Conservation (phyloP, 92 coral and sea anemone genomes). For the Bergia sp. region DNA sequence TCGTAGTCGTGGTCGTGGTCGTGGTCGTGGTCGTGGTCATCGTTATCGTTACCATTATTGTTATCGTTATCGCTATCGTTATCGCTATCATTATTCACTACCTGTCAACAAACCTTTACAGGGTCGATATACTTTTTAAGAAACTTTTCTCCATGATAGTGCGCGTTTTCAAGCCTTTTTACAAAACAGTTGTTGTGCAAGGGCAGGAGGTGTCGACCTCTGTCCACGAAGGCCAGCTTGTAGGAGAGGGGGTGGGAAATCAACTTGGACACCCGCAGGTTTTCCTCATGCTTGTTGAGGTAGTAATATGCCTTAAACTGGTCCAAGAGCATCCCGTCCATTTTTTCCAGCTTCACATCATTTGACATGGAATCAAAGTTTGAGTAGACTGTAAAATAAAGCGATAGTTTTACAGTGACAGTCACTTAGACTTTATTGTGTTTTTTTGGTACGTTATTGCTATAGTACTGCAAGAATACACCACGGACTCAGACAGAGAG, state of each 20-base stretch:
- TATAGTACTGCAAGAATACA: too few relatives aligned
- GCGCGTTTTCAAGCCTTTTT: conserved; percentile 51
- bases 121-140: conserved; percentile 71
- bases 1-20: too few relatives aligned
- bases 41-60: too few relatives aligned
- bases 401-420: background rate
- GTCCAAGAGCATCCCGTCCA: conserved; percentile 70
- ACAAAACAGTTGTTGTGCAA: conserved; percentile 64
- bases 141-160: conserved; percentile 55
- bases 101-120: conserved; percentile 62
- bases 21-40: too few relatives aligned
- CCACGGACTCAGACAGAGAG: too few relatives aligned
- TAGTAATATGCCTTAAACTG: conserved; percentile 73
- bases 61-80: background rate
- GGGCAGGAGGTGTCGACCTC: conserved; percentile 46
- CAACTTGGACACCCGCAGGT: conserved; percentile 61
- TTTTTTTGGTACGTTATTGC: too few relatives aligned
- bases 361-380: conserved; percentile 58
- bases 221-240: conserved; percentile 56
- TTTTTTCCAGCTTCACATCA: conserved; percentile 48
- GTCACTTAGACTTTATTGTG: too few relatives aligned
- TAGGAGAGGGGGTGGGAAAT: conserved; percentile 47
- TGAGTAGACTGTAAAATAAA: conserved; percentile 43
- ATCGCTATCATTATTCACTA: background rate
- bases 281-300: conserved; percentile 50